Conservation (phyloP, 2,113 vertebrate genomes). For the Dipodomys ordii region DNA sequence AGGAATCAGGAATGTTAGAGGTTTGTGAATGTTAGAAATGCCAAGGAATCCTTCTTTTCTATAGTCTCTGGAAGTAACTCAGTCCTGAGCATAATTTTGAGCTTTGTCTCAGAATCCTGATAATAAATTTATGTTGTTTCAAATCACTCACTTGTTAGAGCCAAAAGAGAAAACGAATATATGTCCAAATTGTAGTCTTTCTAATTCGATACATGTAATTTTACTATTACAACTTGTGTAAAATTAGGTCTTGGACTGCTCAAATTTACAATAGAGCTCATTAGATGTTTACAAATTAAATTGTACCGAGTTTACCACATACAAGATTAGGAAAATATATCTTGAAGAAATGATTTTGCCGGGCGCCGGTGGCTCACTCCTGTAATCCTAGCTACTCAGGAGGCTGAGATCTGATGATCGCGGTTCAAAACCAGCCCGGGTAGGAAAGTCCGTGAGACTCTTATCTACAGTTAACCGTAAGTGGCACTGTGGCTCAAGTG, state of each 20-base stretch:
- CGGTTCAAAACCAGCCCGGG: too few relatives aligned
- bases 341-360: not conserved
- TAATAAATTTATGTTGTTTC: not conserved
- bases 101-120: not conserved
- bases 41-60: not conserved
- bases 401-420: too few relatives aligned
- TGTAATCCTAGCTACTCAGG: too few relatives aligned
- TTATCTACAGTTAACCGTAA: too few relatives aligned
- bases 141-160: not conserved
- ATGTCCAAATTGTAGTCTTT: not conserved
- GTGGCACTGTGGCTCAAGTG: too few relatives aligned
- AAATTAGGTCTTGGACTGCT: not conserved
- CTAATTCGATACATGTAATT: not conserved
- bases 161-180: not conserved
- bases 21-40: not conserved
- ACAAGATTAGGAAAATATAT: not conserved
- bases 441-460: too few relatives aligned
- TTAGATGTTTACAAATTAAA: not conserved
- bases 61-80: not conserved
- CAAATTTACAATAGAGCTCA: not conserved
- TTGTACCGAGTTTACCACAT: not conserved
- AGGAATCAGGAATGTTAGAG: not conserved
- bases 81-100: not conserved
- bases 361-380: too few relatives aligned
- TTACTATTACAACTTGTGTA: conserved; percentile 3